Evolutionary conservation across 2,797 vertebrate species (phyloP).

Genomic region (Novumbra hubbsi): DNA sequence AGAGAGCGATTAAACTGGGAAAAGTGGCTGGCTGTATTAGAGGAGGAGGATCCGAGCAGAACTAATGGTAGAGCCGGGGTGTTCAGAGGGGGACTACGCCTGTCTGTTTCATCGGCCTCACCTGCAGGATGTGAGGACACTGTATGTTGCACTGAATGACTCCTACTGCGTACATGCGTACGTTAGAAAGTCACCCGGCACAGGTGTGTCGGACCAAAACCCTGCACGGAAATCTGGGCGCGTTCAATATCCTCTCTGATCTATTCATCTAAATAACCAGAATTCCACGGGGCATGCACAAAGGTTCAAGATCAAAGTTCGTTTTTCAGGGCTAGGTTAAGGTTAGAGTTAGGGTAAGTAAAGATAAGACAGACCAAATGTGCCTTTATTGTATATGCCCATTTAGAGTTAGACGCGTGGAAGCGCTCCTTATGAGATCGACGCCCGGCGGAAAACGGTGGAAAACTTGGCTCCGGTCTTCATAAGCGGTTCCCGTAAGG

Average conservation of each 20-base stretch:
- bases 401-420: too few species aligned
- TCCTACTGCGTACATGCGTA: not conserved
- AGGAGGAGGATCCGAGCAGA: not conserved
- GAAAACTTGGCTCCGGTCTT: too few species aligned
- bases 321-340: too few species aligned
- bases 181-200: not conserved
- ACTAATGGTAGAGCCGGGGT: not conserved
- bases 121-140: not conserved
- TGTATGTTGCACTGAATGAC: not conserved
- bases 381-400: too few species aligned
- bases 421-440: too few species aligned
- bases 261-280: not conserved
- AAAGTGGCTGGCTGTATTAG: not conserved
- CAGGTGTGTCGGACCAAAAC: not conserved
- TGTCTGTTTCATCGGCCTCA: not conserved
- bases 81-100: not conserved
- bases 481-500: too few species aligned
- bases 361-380: too few species aligned
- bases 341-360: too few species aligned
- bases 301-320: not conserved
- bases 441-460: too few species aligned
- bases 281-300: not conserved
- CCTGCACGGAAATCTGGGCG: not conserved
- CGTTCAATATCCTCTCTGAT: not conserved
- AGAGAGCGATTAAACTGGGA: constrained; percentile 32